Evolutionary conservation across 2,888 invertebrate genomes (phyloP), one percentile per base, ranked within the genome.

Genomic region (Meliscaeva auricollis): DNA sequence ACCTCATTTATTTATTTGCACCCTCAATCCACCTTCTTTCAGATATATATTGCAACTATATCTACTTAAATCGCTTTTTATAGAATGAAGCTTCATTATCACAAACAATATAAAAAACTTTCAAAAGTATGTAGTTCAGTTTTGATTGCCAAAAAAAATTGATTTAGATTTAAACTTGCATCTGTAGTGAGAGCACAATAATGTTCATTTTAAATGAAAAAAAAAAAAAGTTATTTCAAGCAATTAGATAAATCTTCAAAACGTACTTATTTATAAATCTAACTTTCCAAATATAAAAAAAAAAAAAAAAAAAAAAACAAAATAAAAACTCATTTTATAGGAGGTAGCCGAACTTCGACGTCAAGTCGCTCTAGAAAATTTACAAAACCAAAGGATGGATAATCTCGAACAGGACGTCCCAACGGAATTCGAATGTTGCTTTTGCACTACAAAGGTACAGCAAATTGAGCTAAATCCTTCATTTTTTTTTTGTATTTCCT

Each of bases 391-490:
- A 88, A 90, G 91, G 87, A 91, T 91, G 90, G 94, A 94, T 92
- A 94, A 94, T 93, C 93, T 94, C 93, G 95, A 96, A 93, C 96
- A 97, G 94, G 97, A 97, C 94, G 95, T 97, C 93, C 97, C 97
- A 94, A 97, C 96, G 94, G 97, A 97, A 94, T 97, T 97, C 95
- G 97, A 97, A 95, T 97, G 97, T 96, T 97, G 97, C 95, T 97
- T 97, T 96, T 97, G 97, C 95, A 97, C 96, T 93, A 96, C 96
- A 93, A 97, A 97, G 97, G 97, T 97, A 91, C 88, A 73, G 69
- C 41, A 58, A 64, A 46, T 32, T 64, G 11, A 64, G 64, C n/a
- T 52, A 30, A 52, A 17, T 41, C 26, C 15, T 52, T 32, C 26
- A 62, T 66, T 70, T 46, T 32, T 44, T 56, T 30, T 15, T 56